These are phyloP conservation scores for Fissipunctia ypsillon DNA, from an alignment of 2,888 invertebrate genomes.

Conservation along the genomic window DNA sequence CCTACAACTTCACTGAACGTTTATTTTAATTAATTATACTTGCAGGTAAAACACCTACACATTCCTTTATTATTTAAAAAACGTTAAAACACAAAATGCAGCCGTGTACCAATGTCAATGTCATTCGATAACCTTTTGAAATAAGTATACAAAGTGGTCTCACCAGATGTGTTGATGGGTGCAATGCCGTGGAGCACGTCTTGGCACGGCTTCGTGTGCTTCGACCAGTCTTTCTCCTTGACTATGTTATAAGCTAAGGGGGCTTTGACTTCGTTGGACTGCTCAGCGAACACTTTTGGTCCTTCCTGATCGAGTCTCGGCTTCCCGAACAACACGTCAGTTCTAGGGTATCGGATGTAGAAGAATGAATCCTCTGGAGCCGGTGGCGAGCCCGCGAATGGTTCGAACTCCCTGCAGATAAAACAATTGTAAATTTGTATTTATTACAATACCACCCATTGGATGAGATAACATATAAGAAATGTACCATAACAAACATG, in stretches of 20 bases:
- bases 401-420: constrained; percentile 85
- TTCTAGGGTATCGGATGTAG: constrained; percentile 91
- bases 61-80: neutral
- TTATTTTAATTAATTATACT: neutral
- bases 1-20: neutral
- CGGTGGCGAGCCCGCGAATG: constrained; percentile 92
- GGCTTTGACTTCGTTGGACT: constrained; percentile 75
- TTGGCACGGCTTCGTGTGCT: constrained; percentile 93
- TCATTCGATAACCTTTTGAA: constrained; percentile 64
- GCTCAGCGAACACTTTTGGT: constrained; percentile 73
- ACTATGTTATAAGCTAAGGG: constrained; percentile 74
- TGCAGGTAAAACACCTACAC: neutral
- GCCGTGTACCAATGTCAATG: constrained; percentile 61
- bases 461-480: constrained; percentile 26
- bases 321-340: constrained; percentile 82
- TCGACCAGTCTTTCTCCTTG: constrained; percentile 90
- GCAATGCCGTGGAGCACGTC: constrained; percentile 90
- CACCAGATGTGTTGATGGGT: constrained; percentile 85
- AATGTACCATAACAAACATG: constrained; percentile 37
- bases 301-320: constrained; percentile 74
- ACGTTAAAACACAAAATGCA: neutral
- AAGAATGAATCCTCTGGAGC: constrained; percentile 93
- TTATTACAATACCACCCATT: constrained; percentile 30
- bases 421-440: constrained; percentile 38
- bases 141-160: constrained; percentile 62